A percentile compares a stretch with the other conserved stretches of the same genome.
Conservation (phyloP, 2,888 invertebrate species). For the Mystacides longicornis region DNA sequence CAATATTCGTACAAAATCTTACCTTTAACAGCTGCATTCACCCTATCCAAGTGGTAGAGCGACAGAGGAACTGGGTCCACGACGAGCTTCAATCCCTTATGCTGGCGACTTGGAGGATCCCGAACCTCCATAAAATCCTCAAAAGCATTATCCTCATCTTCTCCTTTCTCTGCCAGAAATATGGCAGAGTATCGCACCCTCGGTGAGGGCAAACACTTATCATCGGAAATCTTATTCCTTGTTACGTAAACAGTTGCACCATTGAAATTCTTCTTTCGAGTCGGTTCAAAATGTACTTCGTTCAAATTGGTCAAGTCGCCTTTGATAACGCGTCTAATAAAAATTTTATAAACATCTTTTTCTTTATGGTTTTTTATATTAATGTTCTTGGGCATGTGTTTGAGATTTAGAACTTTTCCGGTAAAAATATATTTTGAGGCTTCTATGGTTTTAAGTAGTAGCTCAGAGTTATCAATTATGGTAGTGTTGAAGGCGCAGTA, state of each 20-base stretch:
- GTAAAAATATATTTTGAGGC: constrained; percentile 48
- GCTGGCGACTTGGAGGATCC: constrained; percentile 29
- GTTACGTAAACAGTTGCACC: constrained; percentile 41
- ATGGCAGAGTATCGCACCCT: constrained; percentile 45
- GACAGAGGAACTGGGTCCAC: constrained; percentile 49
- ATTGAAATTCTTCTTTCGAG: constrained; percentile 36
- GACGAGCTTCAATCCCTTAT: constrained; percentile 36
- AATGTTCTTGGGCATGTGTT: constrained; percentile 23
- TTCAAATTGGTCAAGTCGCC: constrained; percentile 41
- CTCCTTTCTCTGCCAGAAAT: constrained; percentile 34
- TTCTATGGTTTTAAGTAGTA: constrained; percentile 46
- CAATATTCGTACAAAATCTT: constrained; percentile 23
- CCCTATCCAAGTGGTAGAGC: constrained; percentile 46
- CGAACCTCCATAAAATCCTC: constrained; percentile 25
- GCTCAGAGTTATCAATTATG: constrained; percentile 46
- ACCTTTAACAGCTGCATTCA: constrained; percentile 52
- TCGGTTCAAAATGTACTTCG: constrained; percentile 37
- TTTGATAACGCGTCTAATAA: constrained; percentile 43
- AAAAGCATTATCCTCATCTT: constrained; percentile 30
- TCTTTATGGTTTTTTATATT: constrained; percentile 38
- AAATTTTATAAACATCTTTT: constrained; percentile 39
- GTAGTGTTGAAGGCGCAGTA: constrained; percentile 47
- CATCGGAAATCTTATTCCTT: constrained; percentile 35
- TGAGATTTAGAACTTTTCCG: constrained; percentile 45
- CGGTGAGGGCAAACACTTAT: constrained; percentile 39